These are phyloP conservation scores for Dicaeum eximium DNA, from an alignment of 2,113 vertebrate genomes.

Conservation along the genomic window DNA sequence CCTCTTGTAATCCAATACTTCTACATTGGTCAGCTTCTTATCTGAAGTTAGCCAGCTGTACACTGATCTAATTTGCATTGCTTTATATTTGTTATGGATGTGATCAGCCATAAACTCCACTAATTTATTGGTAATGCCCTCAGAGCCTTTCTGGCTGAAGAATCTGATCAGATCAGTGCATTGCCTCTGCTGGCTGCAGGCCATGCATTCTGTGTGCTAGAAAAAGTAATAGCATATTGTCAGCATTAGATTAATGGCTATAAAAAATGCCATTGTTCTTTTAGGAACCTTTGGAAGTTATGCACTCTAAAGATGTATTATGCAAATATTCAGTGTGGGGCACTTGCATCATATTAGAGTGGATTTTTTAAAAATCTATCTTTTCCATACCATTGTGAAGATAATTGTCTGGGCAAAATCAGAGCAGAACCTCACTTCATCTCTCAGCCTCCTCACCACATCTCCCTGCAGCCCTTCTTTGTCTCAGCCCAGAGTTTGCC, in stretches of 20 bases:
- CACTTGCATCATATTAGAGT: background rate
- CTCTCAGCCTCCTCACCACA: rapidly evolving
- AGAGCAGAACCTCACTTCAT: background rate
- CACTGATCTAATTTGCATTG: background rate
- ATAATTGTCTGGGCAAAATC: background rate
- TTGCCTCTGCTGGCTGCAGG: background rate
- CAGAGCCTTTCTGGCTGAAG: background rate
- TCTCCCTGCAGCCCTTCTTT: background rate
- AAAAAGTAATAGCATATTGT: background rate
- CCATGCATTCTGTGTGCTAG: background rate
- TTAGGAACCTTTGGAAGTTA: background rate
- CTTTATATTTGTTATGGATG: background rate
- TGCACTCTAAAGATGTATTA: background rate
- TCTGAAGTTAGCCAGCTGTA: background rate
- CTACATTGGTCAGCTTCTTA: background rate
- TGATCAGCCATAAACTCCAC: background rate
- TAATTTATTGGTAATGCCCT: background rate
- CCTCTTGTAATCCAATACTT: background rate
- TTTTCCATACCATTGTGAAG: background rate
- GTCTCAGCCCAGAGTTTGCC: background rate
- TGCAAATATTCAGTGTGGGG: background rate
- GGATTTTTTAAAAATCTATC: background rate
- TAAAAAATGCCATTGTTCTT: background rate
- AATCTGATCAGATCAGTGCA: background rate
- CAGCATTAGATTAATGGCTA: background rate